Conservation (phyloP, 2,797 vertebrate genomes). For the Cuculus canorus region DNA sequence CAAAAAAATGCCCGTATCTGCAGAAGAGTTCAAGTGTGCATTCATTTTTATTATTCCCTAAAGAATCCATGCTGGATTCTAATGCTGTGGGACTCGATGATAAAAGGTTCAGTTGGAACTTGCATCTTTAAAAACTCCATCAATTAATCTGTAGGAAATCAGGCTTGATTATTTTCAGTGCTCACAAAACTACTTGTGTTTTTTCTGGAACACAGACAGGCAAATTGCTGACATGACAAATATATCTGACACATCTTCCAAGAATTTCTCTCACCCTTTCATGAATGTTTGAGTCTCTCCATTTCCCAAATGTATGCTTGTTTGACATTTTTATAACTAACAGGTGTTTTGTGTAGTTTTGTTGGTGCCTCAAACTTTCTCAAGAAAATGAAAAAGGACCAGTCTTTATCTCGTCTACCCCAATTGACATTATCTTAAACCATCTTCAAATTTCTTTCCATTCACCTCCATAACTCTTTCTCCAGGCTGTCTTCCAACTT, state of each 20-base stretch:
- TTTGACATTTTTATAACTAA: constrained; percentile 41
- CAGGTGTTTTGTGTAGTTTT: constrained; percentile 16
- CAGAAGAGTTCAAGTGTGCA: not conserved
- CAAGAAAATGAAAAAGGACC: not conserved
- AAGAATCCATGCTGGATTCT: not conserved
- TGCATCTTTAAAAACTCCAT: not conserved
- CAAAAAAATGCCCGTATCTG: not conserved
- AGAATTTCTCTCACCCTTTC: not conserved
- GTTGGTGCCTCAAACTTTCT: not conserved
- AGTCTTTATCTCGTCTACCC: not conserved
- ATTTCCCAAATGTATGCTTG: not conserved
- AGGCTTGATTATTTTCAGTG: not conserved
- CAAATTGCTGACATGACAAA: constrained; percentile 42
- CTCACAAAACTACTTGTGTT: constrained; percentile 1
- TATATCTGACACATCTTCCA: not conserved
- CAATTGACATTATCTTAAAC: not conserved
- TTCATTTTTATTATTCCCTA: not conserved
- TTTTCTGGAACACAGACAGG: constrained; percentile 10
- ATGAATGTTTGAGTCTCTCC: not conserved
- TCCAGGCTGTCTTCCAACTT: constrained; percentile 9
- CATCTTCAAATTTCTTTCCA: constrained; percentile 15
- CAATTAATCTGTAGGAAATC: constrained; percentile 16
- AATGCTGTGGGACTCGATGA: not conserved
- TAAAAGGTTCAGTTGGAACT: not conserved
- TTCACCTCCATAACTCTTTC: not conserved